These are phyloP conservation scores for Spisula solida DNA, from an alignment of 2,888 invertebrate genomes.

Conservation along the genomic window DNA sequence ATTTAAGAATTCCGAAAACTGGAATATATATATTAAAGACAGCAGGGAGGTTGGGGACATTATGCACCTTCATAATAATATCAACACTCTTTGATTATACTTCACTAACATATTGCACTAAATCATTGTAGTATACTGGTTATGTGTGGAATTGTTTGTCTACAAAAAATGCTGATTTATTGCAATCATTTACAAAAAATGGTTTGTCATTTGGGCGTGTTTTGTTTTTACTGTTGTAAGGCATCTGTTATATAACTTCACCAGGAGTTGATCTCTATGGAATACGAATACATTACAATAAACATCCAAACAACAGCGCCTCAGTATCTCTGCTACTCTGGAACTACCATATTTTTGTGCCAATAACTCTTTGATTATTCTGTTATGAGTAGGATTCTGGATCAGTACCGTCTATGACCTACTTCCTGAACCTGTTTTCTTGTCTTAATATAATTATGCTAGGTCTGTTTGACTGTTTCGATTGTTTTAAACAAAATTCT, in stretches of 20 bases:
- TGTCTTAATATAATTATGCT: not conserved
- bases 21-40: too few relatives aligned
- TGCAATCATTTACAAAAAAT: not conserved
- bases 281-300: not conserved
- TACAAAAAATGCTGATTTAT: not conserved
- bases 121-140: too few relatives aligned
- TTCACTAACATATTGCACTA: not conserved
- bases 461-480: not conserved
- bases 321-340: too few relatives aligned
- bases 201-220: slow-evolving; percentile 3
- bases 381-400: not conserved
- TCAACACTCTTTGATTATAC: not conserved
- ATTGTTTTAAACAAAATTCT: not conserved
- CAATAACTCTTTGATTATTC: not conserved
- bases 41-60: too few relatives aligned
- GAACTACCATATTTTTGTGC: not conserved
- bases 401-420: not conserved
- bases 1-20: too few relatives aligned
- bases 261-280: not conserved
- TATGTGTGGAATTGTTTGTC: not conserved
- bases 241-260: not conserved
- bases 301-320: too few relatives aligned
- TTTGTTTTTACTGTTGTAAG: slow-evolving; percentile 18
- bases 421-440: not conserved
- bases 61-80: too few relatives aligned